Conservation (phyloP, 2,888 invertebrate species). For the Sphaerophoria taeniata region DNA sequence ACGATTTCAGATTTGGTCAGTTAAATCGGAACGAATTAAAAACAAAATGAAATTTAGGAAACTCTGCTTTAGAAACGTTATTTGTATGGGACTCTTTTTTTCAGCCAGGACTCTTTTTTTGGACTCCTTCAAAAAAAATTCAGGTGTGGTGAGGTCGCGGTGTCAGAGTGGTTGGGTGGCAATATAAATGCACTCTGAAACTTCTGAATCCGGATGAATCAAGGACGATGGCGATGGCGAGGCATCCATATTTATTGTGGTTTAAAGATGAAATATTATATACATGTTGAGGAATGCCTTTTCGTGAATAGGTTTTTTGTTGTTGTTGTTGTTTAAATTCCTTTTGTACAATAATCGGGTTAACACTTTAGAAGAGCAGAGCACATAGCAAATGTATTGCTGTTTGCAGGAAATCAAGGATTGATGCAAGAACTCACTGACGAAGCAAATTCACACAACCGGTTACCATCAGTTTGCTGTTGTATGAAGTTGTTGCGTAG, state of each 20-base stretch:
- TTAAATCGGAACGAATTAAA: no score
- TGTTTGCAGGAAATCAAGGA: not conserved
- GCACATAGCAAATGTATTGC: not conserved
- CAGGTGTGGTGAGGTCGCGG: no score
- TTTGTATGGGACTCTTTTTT: no score
- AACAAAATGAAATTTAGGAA: no score
- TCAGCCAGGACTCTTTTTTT: no score
- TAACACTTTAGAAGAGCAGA: slow-evolving; percentile 35
- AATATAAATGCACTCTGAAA: slow-evolving; percentile 36
- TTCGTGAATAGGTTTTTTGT: not conserved
- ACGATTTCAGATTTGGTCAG: no score
- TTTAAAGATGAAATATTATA: slow-evolving; percentile 30
- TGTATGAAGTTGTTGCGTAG: not conserved
- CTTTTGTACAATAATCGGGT: slow-evolving; percentile 43
- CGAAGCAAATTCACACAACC: slow-evolving; percentile 24
- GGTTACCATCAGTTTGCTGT: not conserved
- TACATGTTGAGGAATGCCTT: no score
- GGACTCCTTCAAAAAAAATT: no score
- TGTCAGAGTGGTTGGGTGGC: no score
- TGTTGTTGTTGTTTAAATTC: not conserved
- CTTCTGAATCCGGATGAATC: no score
- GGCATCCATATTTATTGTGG: slow-evolving; percentile 61
- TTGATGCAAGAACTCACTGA: not conserved
- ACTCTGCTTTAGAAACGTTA: no score
- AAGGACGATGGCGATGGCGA: slow-evolving; percentile 39